Evolutionary conservation across 2,113 vertebrate genomes (phyloP), one percentile per base, ranked within the genome.

Genomic region (Numenius arquata): DNA sequence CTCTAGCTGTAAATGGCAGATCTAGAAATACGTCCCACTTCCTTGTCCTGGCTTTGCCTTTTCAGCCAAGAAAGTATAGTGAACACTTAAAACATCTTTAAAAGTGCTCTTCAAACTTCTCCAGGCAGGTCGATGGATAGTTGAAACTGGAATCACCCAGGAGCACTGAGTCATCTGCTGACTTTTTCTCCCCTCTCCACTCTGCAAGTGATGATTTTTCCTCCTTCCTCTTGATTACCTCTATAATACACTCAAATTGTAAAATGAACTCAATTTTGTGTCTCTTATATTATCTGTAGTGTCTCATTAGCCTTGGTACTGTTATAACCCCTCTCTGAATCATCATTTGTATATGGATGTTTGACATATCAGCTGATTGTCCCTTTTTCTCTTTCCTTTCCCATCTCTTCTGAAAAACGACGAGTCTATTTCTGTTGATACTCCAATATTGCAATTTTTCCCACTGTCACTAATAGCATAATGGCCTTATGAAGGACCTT

Each of bases 171-270:
- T 95, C 71, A 85, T 89, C 41, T 66, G 53, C 59, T 78, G 72
- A 75, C 70, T 59, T 47, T 67, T 53, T 5, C 22, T 16, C 6
- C 22, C 20, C 34, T 34, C 56, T 78, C 48, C 38, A 48, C 77
- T 89, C 73, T 79, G 32, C 55, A 79, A 76, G 59, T 30, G 91
- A 62, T 66, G 70, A 79, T 93, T 93, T 96, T 95, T 92, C 62
- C 71, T 89, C 66, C 71, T 91, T 88, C 88, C 88, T 77, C 90
- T 88, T 87, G 86, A 87, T 96, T 93, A 93, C 73, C 71, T 93
- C 77, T 79, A 13, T 79, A 85, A 92, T 92, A 90, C 36, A 76
- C 76, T 85, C 86, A 76, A 84, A 88, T 47, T 91, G 59, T 95
- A 89, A 92, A 96, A 50, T 40, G 66, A 94, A 73, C 66, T 95